Evolutionary conservation across 1,140 invertebrate genomes (phyloP).

Genomic region (Zaprionus africanus): DNA sequence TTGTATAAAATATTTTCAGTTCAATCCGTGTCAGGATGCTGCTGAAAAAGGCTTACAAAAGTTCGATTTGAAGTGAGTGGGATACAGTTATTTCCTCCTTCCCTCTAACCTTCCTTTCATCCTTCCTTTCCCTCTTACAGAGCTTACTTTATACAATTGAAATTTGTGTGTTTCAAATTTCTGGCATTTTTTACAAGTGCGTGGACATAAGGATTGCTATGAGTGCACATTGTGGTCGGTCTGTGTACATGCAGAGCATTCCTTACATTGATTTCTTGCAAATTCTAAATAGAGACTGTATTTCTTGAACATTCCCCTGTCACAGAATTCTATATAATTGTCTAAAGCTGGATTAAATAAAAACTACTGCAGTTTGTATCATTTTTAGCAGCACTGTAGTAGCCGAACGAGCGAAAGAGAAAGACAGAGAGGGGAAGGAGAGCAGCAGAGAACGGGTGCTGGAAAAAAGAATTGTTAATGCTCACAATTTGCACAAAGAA

Average conservation of each 20-base stretch:
- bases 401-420: constrained; percentile 5
- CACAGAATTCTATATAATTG: not conserved
- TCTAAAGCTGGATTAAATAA: not conserved
- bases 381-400: constrained; percentile 14
- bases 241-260: too few species aligned
- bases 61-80: not conserved
- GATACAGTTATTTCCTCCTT: not conserved
- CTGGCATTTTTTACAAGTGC: not conserved
- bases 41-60: not conserved
- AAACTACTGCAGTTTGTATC: not conserved
- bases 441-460: not conserved
- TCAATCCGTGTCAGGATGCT: not conserved
- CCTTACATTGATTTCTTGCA: not conserved
- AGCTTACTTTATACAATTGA: not conserved
- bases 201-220: not conserved
- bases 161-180: too few species aligned
- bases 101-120: not conserved
- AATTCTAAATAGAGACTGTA: not conserved
- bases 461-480: constrained; percentile 45
- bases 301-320: not conserved
- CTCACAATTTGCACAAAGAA: constrained; percentile 64
- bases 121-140: not conserved
- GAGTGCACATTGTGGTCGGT: not conserved
- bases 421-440: not conserved
- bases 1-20: constrained; percentile 40